These are phyloP conservation scores for Paramormyrops kingsleyae DNA, from an alignment of 2,113 vertebrate genomes.

Conservation along the genomic window DNA sequence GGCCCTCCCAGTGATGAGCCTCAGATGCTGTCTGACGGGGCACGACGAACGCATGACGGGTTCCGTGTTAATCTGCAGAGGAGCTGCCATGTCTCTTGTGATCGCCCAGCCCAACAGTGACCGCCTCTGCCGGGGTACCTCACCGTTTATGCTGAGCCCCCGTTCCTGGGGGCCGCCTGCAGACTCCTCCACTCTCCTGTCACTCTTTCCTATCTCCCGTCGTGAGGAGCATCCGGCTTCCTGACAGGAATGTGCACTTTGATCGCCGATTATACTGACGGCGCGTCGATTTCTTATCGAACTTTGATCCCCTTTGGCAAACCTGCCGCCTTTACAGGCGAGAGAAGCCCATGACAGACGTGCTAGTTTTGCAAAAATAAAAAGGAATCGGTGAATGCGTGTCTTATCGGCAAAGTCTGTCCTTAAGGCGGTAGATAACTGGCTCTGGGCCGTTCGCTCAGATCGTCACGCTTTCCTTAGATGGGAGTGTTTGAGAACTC, in stretches of 20 bases:
- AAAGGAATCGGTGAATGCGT: not conserved
- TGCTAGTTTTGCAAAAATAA: not conserved
- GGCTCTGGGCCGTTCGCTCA: not conserved
- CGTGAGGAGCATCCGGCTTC: no score
- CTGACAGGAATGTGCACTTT: not conserved
- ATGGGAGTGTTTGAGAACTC: not conserved
- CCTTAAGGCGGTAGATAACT: not conserved
- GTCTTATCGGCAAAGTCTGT: not conserved
- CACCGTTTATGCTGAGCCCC: slow-evolving; percentile 18
- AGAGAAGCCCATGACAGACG: not conserved
- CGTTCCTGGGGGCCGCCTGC: not conserved
- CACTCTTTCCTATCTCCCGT: not conserved
- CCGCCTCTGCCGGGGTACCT: not conserved
- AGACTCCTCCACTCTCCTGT: not conserved
- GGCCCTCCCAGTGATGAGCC: not conserved
- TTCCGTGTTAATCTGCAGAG: slow-evolving; percentile 48
- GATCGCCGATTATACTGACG: not conserved
- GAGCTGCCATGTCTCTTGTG: slow-evolving; percentile 39
- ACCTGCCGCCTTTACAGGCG: not conserved
- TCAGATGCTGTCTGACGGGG: no score
- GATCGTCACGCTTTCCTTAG: not conserved
- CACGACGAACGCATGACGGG: not conserved
- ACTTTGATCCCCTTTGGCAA: no score
- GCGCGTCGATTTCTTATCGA: not conserved
- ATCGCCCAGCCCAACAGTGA: not conserved